Percentiles rank a stretch among this genome's conserved stretches.
Conservation (phyloP, 2,797 vertebrate genomes). For the Parotocinclus haroldoi region DNA sequence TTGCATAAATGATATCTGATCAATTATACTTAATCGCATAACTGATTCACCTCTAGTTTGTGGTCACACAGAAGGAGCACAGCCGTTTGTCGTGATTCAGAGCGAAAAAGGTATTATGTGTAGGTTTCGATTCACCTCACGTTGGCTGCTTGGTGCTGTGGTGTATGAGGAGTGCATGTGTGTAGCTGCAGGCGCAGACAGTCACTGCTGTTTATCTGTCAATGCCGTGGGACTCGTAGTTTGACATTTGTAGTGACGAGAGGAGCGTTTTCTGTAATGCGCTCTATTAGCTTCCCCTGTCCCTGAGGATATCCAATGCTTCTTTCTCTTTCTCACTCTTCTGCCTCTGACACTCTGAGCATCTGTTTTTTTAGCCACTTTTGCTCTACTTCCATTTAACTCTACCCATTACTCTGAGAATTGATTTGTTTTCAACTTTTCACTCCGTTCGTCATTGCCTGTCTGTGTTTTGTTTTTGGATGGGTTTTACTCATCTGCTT, state of each 20-base stretch:
- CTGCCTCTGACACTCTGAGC: conserved; percentile 8
- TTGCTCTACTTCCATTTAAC: background rate
- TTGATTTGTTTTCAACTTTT: background rate
- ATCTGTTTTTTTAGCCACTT: conserved; percentile 7
- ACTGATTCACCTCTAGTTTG: no score
- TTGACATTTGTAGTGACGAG: conserved; percentile 45
- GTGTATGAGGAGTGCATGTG: conserved; percentile 18
- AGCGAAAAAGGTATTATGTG: background rate
- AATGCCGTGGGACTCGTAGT: conserved; percentile 37
- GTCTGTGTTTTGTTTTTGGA: background rate
- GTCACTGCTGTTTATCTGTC: conserved; percentile 44
- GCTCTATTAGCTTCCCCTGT: conserved; percentile 40
- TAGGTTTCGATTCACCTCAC: conserved; percentile 19
- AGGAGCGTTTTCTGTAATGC: conserved; percentile 40
- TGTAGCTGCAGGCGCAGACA: conserved; percentile 37
- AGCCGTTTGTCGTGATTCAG: background rate
- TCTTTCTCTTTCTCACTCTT: background rate
- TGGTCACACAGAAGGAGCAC: no score
- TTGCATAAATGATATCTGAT: no score
- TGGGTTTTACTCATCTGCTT: background rate
- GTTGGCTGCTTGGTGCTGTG: conserved; percentile 6
- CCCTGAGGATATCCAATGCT: conserved; percentile 19
- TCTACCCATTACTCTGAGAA: no score
- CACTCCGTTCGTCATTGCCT: background rate
- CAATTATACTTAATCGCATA: no score